Evolutionary conservation across 2,888 invertebrate species (phyloP).

Genomic region (Platerodrilus igneus): DNA sequence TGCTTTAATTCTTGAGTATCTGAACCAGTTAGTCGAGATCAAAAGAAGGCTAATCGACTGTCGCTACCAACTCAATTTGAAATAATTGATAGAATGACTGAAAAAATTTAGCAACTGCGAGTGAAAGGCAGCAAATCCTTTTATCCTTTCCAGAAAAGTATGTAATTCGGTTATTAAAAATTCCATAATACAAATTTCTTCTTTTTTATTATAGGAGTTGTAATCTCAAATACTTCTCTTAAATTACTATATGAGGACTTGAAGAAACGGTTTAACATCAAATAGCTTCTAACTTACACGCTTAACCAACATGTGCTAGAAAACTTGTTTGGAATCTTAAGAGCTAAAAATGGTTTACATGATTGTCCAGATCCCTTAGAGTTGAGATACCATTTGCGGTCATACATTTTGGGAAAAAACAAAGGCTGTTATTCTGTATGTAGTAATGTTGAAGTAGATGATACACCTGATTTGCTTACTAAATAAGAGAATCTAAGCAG

Average conservation of each 20-base stretch:
- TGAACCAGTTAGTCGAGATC: constrained; percentile 13
- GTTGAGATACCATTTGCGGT: constrained; percentile 5
- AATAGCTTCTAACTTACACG: constrained; percentile 14
- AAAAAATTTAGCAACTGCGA: constrained; percentile 10
- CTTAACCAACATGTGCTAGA: constrained; percentile 26
- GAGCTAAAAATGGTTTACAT: constrained; percentile 6
- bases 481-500: background rate
- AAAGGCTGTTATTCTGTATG: constrained; percentile 11
- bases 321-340: constrained; percentile 10
- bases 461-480: constrained; percentile 16
- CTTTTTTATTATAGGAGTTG: constrained; percentile 11
- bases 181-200: background rate
- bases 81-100: constrained; percentile 16
- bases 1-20: constrained; percentile 20
- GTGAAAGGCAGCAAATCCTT: constrained; percentile 11
- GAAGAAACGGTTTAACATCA: constrained; percentile 8
- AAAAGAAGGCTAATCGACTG: constrained; percentile 20
- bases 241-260: constrained; percentile 8
- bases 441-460: constrained; percentile 16
- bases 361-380: constrained; percentile 9
- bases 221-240: constrained; percentile 3
- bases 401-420: constrained; percentile 17
- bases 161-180: constrained; percentile 7
- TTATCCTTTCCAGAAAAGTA: constrained; percentile 23
- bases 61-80: constrained; percentile 11